These are phyloP conservation scores for Drosophila pegasa DNA, from an alignment of 2,888 invertebrate species.

Conservation along the genomic window DNA sequence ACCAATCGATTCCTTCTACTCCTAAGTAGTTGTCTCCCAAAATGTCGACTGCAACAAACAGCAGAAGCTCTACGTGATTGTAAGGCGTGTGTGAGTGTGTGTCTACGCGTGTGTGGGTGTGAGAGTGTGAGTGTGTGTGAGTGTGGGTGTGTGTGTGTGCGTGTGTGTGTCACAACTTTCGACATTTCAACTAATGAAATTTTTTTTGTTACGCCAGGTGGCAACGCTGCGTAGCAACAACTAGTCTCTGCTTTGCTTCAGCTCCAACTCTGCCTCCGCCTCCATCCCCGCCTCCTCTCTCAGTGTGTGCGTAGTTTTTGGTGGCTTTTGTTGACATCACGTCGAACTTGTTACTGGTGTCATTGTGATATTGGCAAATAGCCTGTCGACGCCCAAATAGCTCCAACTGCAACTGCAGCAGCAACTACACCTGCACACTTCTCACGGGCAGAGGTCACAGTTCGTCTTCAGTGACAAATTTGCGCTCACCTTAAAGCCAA, in stretches of 20 bases:
- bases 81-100: no score
- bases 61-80: conserved; percentile 8
- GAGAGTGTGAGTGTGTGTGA: conserved; percentile 12
- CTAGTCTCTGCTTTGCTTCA: background rate
- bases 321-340: conserved; percentile 72
- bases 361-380: conserved; percentile 57
- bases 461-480: conserved; percentile 44
- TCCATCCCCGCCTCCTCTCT: background rate
- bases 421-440: conserved; percentile 2
- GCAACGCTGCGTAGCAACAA: conserved; percentile 14
- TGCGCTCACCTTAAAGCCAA: conserved; percentile 6
- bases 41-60: conserved; percentile 23
- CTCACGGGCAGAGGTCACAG: conserved; percentile 6
- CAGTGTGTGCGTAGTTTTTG: conserved; percentile 30
- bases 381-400: conserved; percentile 22
- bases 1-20: conserved; percentile 41
- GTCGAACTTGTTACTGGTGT: conserved; percentile 68
- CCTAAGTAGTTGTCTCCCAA: conserved; percentile 16
- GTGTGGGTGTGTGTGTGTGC: conserved; percentile 30
- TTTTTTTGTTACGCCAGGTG: conserved; percentile 25
- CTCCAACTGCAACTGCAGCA: conserved; percentile 9
- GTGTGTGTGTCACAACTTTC: conserved; percentile 50
- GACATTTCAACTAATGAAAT: conserved; percentile 75
- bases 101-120: conserved; percentile 25
- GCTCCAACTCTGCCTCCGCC: background rate